Base-by-base conservation (phyloP, 1,140 invertebrate species). In the Aricia agestis region DNA sequence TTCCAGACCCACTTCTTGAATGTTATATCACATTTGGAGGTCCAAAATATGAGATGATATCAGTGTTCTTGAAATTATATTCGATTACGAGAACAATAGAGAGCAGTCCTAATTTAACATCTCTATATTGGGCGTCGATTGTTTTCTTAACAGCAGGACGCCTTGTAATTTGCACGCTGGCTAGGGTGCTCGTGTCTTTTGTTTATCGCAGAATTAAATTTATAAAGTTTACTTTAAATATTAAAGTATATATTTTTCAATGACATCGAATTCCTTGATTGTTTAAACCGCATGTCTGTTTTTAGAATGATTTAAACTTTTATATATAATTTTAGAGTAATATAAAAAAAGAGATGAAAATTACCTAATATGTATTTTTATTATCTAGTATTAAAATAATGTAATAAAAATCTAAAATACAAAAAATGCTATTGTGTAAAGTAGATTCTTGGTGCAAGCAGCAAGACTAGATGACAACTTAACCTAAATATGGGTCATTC, bases 31-130 rank as follows among this genome's bases (percentile, higher is more conserved):
- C 13, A 52, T 52, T 52, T 11, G 45, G 45, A 52, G 45, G 13
- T 52, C 45, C 11, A 52, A 11, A 52, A 9, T 13, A 15, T 13
- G 45, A 13, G 45, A 52, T 52, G 45, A 0, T 52, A 52, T 52
- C 45, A 13, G 11, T 36, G 36, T 52, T 52, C 45, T 52, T 15
- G 10, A 52, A 52, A 52, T 3, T 52, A 52, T 76, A 81, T 76
- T 74, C 72, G 73, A 81, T 78, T 77, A 78, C 73, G 72, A 73
- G 71, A 77, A 80, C 78, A 80, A 80, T 80, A 76, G 45, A 15
- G 45, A 52, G 45, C 11, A 52, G 5, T 52, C 11, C 10, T 52
- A 52, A 52, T 52, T 52, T n/a, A n/a, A 52, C 45, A 52, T 52
- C 45, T 52, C 45, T 52, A 52, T 52, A 52, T 52, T 15, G 9